Base-by-base conservation (phyloP, 2,888 invertebrate species). In the Volucella bombylans region DNA sequence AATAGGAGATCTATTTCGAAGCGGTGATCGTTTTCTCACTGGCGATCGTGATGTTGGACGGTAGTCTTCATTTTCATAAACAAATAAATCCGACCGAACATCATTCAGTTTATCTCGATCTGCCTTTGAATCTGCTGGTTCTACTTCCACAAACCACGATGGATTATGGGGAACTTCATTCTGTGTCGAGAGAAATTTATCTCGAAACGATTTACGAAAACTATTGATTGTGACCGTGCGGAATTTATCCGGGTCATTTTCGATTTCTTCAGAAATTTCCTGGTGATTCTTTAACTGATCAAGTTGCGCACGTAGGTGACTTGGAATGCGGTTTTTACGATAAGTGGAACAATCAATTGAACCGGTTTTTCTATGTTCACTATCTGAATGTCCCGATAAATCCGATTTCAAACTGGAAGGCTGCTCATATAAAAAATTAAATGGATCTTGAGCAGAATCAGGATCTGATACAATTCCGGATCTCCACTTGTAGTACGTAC, bases 111-210 rank as follows among this genome's bases (percentile, higher is more conserved):
- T 72, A 8, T 41, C 74, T 3, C 6, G 31, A 1, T 71, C 43
- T 38, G 57, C 23, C 1, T 43, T 49, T 14, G n/a, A 1, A 52
- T 38, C 38, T 1, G 4, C 57, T n/a, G 88, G 78, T 3, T 91
- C 91, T 8, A 91, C 92, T 81, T 90, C 90, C 6, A 91, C 90
- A 80, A 91, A 91, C 91, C 91, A 91, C 68, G 92, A 87, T 39
- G 92, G 92, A 88, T 91, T 91, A 59, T 91, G 88, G 0, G 90
- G 89, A 4, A 89, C 88, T 15, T 91, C 89, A 14, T 90, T 90
- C 45, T 90, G 89, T 50, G 90, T 88, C 14, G 90, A 87, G 61
- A 91, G 67, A 69, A 92, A 88, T 38, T 89, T 89, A 6, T 91
- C 91, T 1, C 91, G 89, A 85, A 92, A 91, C 0, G 92, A 91